These are phyloP conservation scores for Megalonaias nervosa DNA, from an alignment of 1,140 invertebrate genomes.

Conservation along the genomic window DNA sequence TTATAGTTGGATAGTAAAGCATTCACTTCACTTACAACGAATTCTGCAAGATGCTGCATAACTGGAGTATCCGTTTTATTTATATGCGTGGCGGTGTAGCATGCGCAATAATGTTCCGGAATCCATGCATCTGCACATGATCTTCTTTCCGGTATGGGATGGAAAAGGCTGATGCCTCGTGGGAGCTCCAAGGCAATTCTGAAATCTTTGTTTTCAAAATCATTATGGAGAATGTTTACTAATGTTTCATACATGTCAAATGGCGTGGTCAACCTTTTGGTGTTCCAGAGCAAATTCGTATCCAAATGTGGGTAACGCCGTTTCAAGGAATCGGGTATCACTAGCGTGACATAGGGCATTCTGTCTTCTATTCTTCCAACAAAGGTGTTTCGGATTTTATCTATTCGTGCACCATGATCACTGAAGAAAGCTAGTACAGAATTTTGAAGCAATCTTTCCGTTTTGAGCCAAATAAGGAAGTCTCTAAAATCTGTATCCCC, in stretches of 20 bases:
- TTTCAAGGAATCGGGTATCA: conserved; percentile 82
- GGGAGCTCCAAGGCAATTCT: too few relatives aligned
- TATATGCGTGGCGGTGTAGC: conserved; percentile 52
- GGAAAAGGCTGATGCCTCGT: conserved; percentile 69
- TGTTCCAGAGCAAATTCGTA: conserved; percentile 80
- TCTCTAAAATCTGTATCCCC: conserved; percentile 45
- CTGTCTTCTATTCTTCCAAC: conserved; percentile 90
- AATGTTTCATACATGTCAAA: conserved; percentile 72
- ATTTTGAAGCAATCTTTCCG: conserved; percentile 69
- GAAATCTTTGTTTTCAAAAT: conserved; percentile 15
- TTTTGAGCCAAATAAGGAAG: conserved; percentile 65
- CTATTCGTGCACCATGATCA: conserved; percentile 94
- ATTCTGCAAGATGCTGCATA: conserved; percentile 20
- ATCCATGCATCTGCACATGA: conserved; percentile 70
- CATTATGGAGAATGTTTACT: conserved; percentile 63
- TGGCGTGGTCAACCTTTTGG: conserved; percentile 68
- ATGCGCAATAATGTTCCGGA: conserved; percentile 71
- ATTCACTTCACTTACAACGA: conserved; percentile 51
- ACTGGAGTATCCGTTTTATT: conserved; percentile 8
- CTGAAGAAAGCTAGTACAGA: conserved; percentile 85
- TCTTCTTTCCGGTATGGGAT: conserved; percentile 66
- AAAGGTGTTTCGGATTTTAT: conserved; percentile 84
- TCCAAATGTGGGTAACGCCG: conserved; percentile 77
- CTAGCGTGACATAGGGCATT: conserved; percentile 86
- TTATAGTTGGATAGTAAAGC: conserved; percentile 18